Evolutionary conservation across 2,797 vertebrate genomes (phyloP).

Genomic region (Heterohyrax brucei): DNA sequence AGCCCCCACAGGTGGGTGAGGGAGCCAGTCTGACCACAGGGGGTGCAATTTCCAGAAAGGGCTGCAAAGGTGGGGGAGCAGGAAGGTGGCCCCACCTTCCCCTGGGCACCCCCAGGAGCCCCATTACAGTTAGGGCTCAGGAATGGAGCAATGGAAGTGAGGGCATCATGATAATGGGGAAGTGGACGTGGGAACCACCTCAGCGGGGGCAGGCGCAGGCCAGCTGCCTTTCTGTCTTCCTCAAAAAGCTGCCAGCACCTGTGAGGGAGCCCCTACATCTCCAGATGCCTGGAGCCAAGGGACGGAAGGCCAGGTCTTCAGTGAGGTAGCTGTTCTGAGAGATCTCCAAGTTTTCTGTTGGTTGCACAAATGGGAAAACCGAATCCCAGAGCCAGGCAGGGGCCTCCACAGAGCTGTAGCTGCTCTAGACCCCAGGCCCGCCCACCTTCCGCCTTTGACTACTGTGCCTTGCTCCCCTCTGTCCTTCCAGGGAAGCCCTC

Average conservation of each 20-base stretch:
- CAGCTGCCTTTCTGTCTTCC: neutral
- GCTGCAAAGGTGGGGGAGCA: neutral
- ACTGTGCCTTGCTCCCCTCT: neutral
- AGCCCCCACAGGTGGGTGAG: conserved; percentile 94
- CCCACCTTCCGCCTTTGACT: neutral
- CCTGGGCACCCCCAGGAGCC: neutral
- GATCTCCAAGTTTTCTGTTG: neutral
- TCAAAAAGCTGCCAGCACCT: neutral
- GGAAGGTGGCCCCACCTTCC: neutral
- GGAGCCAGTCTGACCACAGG: neutral
- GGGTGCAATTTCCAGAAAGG: neutral
- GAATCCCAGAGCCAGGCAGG: neutral
- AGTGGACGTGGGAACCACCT: neutral
- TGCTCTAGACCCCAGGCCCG: neutral
- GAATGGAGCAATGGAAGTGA: neutral
- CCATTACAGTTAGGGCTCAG: neutral
- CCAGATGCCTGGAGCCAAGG: neutral
- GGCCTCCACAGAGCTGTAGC: neutral
- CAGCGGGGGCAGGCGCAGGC: neutral
- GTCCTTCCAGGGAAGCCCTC: conserved; percentile 92
- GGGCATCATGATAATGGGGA: neutral
- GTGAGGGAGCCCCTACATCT: neutral
- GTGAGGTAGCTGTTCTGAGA: neutral
- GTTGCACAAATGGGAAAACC: neutral
- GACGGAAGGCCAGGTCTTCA: neutral